Evolutionary conservation across 2,888 invertebrate genomes (phyloP).

Genomic region (Drosophila monieri): DNA sequence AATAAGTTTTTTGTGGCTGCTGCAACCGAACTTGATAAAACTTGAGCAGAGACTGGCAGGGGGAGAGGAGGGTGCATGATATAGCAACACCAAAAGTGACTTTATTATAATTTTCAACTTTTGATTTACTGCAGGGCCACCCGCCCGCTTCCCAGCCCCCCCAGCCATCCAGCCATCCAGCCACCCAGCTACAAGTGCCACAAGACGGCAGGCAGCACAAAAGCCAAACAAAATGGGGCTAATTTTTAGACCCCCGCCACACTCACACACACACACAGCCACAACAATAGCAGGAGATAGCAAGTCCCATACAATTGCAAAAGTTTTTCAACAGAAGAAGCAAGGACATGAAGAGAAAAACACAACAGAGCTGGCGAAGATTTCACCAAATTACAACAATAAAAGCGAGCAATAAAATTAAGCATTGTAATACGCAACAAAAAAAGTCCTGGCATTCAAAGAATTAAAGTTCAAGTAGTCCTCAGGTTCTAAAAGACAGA

Average conservation of each 20-base stretch:
- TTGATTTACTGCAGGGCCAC: constrained; percentile 75
- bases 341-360: constrained; percentile 28
- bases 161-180: constrained; percentile 36
- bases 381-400: constrained; percentile 75
- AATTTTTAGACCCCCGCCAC: constrained; percentile 60
- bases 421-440: constrained; percentile 72
- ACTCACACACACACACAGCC: constrained; percentile 32
- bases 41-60: constrained; percentile 50
- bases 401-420: constrained; percentile 77
- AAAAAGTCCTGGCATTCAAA: constrained; percentile 40
- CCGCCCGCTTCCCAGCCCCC: no score
- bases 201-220: constrained; percentile 53
- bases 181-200: constrained; percentile 5
- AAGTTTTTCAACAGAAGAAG: constrained; percentile 64
- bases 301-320: constrained; percentile 67
- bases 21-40: constrained; percentile 75
- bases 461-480: constrained; percentile 15
- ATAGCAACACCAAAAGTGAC: constrained; percentile 73
- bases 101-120: constrained; percentile 79
- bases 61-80: constrained; percentile 47
- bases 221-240: constrained; percentile 69
- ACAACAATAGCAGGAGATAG: constrained; percentile 34
- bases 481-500: background rate
- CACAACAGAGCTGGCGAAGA: constrained; percentile 48
- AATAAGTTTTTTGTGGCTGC: constrained; percentile 51